phyloP scores from a whole-genome alignment of 2,113 vertebrate species.

The Rana temporaria region DNA sequence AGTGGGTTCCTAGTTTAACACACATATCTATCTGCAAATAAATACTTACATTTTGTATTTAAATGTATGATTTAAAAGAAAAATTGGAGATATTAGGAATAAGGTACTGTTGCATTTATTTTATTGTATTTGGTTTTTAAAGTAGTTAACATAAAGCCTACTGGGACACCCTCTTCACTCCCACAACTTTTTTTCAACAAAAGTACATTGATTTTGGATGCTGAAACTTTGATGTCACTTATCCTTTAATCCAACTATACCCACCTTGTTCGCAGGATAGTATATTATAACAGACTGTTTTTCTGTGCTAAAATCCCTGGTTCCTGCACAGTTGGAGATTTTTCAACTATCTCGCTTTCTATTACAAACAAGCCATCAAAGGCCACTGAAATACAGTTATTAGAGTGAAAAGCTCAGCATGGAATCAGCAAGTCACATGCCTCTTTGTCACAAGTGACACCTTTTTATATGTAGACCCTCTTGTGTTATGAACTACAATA shows the following conservation, averaged over 20 bases:
- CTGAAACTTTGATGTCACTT: slow-evolving; percentile 5
- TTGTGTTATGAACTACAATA: slow-evolving; percentile 6
- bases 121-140: background rate
- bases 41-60: too few relatives aligned
- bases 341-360: slow-evolving; percentile 9
- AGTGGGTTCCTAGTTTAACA: too few relatives aligned
- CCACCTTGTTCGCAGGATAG: background rate
- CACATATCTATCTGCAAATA: too few relatives aligned
- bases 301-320: background rate
- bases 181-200: background rate
- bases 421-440: slow-evolving; percentile 4
- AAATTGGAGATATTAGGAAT: too few relatives aligned
- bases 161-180: background rate
- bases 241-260: slow-evolving; percentile 2
- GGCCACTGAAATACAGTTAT: slow-evolving; percentile 28
- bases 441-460: slow-evolving; percentile 11
- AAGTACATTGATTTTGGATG: background rate
- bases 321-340: slow-evolving; percentile 10
- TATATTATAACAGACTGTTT: slow-evolving; percentile 21
- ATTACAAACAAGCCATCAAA: slow-evolving; percentile 25
- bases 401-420: slow-evolving; percentile 17
- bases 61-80: too few relatives aligned
- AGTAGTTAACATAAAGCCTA: background rate
- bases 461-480: slow-evolving; percentile 3
- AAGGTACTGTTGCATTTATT: background rate